Conservation (phyloP, 2,797 vertebrate genomes). For the Chaunax sp. region DNA sequence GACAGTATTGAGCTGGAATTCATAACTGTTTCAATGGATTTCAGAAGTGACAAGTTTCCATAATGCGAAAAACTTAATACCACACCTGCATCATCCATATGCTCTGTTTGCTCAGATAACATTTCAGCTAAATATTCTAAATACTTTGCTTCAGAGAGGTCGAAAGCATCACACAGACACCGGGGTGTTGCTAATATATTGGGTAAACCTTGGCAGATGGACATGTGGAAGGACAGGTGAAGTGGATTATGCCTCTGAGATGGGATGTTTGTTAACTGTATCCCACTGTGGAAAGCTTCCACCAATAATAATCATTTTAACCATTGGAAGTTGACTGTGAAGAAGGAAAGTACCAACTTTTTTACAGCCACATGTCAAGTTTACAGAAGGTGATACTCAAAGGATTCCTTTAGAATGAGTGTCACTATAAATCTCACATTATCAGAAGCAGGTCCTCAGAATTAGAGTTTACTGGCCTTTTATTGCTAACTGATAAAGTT, state of each 20-base stretch:
- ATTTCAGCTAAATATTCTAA: slow-evolving; percentile 4
- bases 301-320: background rate
- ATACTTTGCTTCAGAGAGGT: background rate
- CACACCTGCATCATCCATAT: background rate
- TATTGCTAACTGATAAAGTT: slow-evolving; percentile 26
- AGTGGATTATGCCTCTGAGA: background rate
- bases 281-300: background rate
- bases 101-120: background rate
- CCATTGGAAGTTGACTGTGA: slow-evolving; percentile 11
- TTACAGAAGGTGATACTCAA: slow-evolving; percentile 5
- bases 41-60: background rate
- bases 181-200: slow-evolving; percentile 1
- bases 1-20: background rate
- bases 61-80: background rate
- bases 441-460: slow-evolving; percentile 7
- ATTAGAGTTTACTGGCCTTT: slow-evolving; percentile 17
- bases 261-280: too few relatives aligned
- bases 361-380: background rate
- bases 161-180: background rate
- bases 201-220: background rate
- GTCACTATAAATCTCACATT: background rate
- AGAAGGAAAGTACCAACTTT: slow-evolving; percentile 18
- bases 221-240: background rate
- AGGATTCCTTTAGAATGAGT: slow-evolving; percentile 1
- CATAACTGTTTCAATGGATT: background rate